Conservation (phyloP, 2,113 vertebrate genomes). For the Psittacus erithacus region DNA sequence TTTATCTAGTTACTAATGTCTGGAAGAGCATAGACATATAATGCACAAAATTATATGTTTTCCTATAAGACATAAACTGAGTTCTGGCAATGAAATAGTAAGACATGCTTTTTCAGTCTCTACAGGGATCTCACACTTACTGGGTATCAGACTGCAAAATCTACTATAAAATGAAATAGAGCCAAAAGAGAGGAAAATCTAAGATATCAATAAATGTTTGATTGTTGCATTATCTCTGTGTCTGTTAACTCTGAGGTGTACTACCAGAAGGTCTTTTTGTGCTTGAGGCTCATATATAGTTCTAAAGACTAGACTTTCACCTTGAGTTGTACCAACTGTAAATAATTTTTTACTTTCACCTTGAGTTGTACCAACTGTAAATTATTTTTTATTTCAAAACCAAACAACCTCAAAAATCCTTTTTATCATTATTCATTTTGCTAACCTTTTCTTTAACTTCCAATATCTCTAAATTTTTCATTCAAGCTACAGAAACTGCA, state of each 20-base stretch:
- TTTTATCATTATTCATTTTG: background rate
- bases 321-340: background rate
- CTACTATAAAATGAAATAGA: background rate
- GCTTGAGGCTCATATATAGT: background rate
- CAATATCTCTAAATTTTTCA: background rate
- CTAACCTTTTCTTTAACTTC: background rate
- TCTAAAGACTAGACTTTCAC: background rate
- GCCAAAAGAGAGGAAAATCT: background rate
- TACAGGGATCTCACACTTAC: background rate
- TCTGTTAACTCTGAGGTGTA: background rate
- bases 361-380: background rate
- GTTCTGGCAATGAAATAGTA: background rate
- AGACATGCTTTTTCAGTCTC: background rate
- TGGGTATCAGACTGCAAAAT: background rate
- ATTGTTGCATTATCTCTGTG: background rate
- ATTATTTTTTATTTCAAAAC: background rate
- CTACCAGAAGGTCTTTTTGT: background rate
- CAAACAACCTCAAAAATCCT: background rate
- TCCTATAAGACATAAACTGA: background rate
- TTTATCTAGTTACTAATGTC: background rate
- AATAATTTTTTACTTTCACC: background rate
- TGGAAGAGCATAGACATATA: background rate
- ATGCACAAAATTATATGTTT: background rate
- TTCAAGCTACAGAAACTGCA: background rate
- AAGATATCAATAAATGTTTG: background rate